Percentiles rank a stretch among this genome's conserved stretches.
Conservation (phyloP, 2,113 vertebrate species). For the Callaeas wilsoni region DNA sequence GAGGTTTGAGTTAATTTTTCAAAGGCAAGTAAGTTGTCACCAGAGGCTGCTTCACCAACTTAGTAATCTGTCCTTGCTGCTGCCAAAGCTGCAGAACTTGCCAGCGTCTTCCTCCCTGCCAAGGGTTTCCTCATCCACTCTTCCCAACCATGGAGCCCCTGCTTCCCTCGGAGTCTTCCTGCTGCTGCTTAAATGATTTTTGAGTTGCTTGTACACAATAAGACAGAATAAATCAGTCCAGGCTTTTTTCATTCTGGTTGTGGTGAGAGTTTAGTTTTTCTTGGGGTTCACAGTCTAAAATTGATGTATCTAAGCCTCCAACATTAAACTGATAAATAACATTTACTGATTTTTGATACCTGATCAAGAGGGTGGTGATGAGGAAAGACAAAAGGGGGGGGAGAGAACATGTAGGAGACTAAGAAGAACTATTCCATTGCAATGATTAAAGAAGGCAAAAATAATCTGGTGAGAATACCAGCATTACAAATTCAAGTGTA, state of each 20-base stretch:
- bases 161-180: background rate
- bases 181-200: background rate
- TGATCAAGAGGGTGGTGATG: background rate
- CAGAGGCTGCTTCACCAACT: background rate
- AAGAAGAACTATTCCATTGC: background rate
- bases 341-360: background rate
- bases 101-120: background rate
- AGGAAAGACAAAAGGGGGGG: fast-evolving
- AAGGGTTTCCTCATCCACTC: background rate
- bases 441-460: background rate
- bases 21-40: background rate
- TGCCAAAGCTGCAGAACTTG: background rate
- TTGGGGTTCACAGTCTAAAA: background rate
- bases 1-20: background rate
- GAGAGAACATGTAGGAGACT: background rate
- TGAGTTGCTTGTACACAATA: background rate
- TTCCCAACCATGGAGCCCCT: background rate
- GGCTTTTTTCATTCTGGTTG: background rate
- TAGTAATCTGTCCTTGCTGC: background rate
- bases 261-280: background rate
- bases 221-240: background rate
- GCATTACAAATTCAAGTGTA: background rate
- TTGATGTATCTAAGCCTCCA: background rate
- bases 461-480: background rate
- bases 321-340: background rate